A percentile compares a stretch with the other conserved stretches of the same genome.
phyloP scores from a whole-genome alignment of 2,888 invertebrate species.

The Cactoblastis cactorum region DNA sequence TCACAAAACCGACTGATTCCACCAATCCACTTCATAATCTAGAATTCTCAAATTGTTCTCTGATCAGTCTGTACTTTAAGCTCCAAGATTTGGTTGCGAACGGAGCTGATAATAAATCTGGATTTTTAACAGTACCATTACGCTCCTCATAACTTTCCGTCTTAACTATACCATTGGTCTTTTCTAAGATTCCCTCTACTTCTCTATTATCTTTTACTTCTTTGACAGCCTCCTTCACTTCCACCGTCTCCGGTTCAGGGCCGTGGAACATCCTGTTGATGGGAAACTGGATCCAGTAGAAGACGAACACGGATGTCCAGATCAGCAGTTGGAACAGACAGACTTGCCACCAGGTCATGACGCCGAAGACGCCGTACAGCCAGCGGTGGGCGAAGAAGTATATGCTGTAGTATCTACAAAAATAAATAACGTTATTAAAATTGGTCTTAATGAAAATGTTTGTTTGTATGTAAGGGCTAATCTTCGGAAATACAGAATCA shows the following conservation, averaged over 20 bases:
- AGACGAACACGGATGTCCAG: slow-evolving; percentile 50
- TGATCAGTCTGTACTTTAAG: slow-evolving; percentile 39
- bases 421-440: background rate
- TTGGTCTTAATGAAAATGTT: background rate
- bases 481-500: too few species aligned
- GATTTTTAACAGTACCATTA: background rate
- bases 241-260: slow-evolving; percentile 18
- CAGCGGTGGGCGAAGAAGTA: slow-evolving; percentile 66
- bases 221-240: background rate
- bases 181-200: slow-evolving; percentile 14
- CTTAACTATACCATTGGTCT: slow-evolving; percentile 16
- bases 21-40: slow-evolving; percentile 37
- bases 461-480: too few species aligned
- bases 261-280: slow-evolving; percentile 59
- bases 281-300: slow-evolving; percentile 60
- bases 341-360: slow-evolving; percentile 75
- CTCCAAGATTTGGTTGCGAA: slow-evolving; percentile 39
- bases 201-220: slow-evolving; percentile 7
- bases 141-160: slow-evolving; percentile 9
- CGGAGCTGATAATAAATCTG: slow-evolving; percentile 22
- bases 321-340: slow-evolving; percentile 56
- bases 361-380: slow-evolving; percentile 73
- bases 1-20: background rate
- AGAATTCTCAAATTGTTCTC: slow-evolving; percentile 46
- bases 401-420: slow-evolving; percentile 63